Conservation (phyloP, 2,113 vertebrate species). For the Strix uralensis region DNA sequence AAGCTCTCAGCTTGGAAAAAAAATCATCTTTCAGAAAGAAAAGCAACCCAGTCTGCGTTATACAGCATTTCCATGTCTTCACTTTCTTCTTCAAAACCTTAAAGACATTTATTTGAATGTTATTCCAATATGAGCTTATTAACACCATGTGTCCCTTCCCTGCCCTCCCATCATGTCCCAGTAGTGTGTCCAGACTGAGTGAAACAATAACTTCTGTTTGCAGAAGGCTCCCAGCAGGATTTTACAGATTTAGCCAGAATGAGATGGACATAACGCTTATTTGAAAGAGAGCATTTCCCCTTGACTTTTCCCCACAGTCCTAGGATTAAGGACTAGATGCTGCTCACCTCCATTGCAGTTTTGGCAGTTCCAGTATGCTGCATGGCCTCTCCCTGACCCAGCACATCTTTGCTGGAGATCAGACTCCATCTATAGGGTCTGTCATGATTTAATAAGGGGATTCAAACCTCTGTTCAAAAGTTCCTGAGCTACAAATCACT, state of each 20-base stretch:
- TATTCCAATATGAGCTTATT: background rate
- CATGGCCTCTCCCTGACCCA: background rate
- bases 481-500: background rate
- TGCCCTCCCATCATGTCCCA: background rate
- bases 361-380: background rate
- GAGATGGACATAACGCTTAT: background rate
- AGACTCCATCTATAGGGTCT: background rate
- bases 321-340: background rate
- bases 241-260: background rate
- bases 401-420: background rate
- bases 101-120: background rate
- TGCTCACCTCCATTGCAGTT: background rate
- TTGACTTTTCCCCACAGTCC: background rate
- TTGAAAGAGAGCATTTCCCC: background rate
- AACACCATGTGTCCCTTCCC: background rate
- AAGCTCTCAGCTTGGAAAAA: background rate
- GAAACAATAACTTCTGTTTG: background rate
- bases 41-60: background rate
- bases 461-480: background rate
- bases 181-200: fast-evolving
- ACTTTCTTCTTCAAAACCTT: background rate
- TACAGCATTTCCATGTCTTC: background rate
- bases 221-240: fast-evolving
- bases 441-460: background rate
- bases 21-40: background rate